Evolutionary conservation across 92 coral and sea anemone genomes (phyloP), one percentile per base, ranked within the genome.

Genomic region (Nematostella vectensis): DNA sequence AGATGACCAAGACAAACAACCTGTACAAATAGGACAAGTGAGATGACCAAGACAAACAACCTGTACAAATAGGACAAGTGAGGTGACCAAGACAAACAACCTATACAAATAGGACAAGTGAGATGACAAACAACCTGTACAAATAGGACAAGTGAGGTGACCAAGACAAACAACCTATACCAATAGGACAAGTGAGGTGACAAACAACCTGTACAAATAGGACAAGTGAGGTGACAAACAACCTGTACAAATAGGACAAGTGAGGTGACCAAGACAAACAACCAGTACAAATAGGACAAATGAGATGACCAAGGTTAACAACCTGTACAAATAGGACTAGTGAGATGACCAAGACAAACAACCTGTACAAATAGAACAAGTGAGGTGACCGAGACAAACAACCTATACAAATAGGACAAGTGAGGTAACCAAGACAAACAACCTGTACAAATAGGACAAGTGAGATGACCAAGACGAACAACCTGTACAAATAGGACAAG

Each of bases 1-100:
- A 95, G 98, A 30, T 91, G 98, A 25, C 98, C 98, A 24, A 91
- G 54, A 37, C 98, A 70, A 10, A 91, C 95, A 50, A 88, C 89
- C 98, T 91, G 20, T 1, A 36, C 25, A 13, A 40, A 1, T 13
- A 29, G 17, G 39, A 50, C 17, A 30, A 37, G 25, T 18, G 28
- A 16, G 15, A 33, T 15, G 15, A n/a, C n/a, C n/a, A n/a, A n/a
- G n/a, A n/a, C n/a, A n/a, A n/a, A n/a, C n/a, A n/a, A n/a, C n/a
- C n/a, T n/a, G n/a, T n/a, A n/a, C n/a, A n/a, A n/a, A n/a, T n/a
- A n/a, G n/a, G 79, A 29, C 98, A 82, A 12, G 98, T 95, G 37
- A 95, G 98, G 30, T 91, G 98, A 25, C 98, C 98, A 24, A 91
- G 54, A 37, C 98, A 70, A 10, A 91, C 95, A 50, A 88, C 89